A percentile compares a stretch with the other conserved stretches of the same genome.
Evolutionary conservation across 2,113 vertebrate genomes (phyloP).

Genomic region (Camarhynchus parvulus): DNA sequence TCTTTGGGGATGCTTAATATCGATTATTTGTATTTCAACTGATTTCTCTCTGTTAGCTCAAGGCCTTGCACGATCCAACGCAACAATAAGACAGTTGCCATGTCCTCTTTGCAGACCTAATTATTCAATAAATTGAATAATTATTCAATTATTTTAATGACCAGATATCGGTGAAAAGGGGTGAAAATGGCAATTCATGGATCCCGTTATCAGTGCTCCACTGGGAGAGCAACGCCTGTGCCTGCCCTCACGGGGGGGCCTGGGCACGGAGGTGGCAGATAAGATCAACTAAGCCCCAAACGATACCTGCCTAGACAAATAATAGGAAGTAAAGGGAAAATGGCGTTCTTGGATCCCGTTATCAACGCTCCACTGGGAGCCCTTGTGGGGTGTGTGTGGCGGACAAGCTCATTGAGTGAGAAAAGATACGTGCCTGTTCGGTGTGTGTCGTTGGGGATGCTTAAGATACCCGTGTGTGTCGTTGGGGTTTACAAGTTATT

Average conservation of each 20-base stretch:
- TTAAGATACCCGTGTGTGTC: too few relatives aligned
- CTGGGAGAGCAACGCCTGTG: slow-evolving; percentile 40
- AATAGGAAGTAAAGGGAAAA: too few relatives aligned
- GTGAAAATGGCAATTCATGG: background rate
- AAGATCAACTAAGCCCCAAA: slow-evolving; percentile 70
- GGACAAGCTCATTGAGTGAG: too few relatives aligned
- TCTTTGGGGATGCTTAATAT: background rate
- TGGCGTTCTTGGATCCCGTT: too few relatives aligned
- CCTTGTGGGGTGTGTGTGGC: too few relatives aligned
- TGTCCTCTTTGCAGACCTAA: background rate
- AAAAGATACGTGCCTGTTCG: too few relatives aligned
- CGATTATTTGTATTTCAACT: rapidly evolving
- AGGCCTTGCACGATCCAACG: background rate
- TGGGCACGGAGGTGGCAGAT: slow-evolving; percentile 73
- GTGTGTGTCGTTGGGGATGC: too few relatives aligned
- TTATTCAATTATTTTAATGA: background rate
- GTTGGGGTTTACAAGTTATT: too few relatives aligned
- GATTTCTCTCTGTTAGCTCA: background rate
- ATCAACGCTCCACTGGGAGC: too few relatives aligned
- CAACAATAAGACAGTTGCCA: too few relatives aligned
- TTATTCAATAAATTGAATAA: background rate
- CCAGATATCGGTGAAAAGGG: background rate
- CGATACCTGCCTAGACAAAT: slow-evolving; percentile 22
- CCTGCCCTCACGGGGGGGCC: too few relatives aligned
- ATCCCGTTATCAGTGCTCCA: slow-evolving; percentile 14